A percentile compares a stretch with the other conserved stretches of the same genome.
Evolutionary conservation across 1,140 invertebrate genomes (phyloP).

Genomic region (Teleogryllus occipitalis): DNA sequence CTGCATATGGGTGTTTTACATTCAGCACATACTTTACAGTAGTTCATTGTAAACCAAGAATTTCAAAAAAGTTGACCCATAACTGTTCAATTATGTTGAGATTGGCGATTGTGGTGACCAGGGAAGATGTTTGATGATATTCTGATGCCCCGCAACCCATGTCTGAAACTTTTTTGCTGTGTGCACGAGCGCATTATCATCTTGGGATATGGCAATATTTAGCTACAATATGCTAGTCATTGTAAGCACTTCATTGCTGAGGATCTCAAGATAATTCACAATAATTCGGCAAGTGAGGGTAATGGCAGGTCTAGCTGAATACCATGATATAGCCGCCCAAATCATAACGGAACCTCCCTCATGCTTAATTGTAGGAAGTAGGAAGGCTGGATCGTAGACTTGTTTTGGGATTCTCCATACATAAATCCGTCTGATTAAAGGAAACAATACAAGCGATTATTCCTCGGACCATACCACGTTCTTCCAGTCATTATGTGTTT

Average conservation of each 20-base stretch:
- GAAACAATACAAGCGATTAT: background rate
- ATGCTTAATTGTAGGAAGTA: background rate
- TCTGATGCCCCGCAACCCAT: background rate
- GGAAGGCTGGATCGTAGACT: too few relatives aligned
- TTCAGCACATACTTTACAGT: too few relatives aligned
- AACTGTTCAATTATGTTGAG: too few relatives aligned
- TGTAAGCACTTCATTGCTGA: background rate
- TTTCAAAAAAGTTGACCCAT: too few relatives aligned
- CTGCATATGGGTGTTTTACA: too few relatives aligned
- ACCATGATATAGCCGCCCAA: constrained; percentile 8
- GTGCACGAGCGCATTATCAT: constrained; percentile 9
- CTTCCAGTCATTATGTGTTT: background rate
- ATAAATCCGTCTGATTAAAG: background rate
- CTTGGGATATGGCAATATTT: background rate
- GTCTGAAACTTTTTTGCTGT: background rate
- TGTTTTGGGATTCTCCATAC: background rate
- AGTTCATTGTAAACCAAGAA: too few relatives aligned
- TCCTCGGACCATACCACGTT: constrained; percentile 10
- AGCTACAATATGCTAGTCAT: background rate
- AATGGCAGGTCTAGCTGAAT: background rate
- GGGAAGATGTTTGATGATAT: too few relatives aligned
- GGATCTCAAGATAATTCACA: background rate
- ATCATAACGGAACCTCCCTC: background rate
- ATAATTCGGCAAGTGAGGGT: background rate
- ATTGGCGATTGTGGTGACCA: too few relatives aligned